phyloP scores from a whole-genome alignment of 2,113 vertebrate genomes.

The Triplophysa siluroides region DNA sequence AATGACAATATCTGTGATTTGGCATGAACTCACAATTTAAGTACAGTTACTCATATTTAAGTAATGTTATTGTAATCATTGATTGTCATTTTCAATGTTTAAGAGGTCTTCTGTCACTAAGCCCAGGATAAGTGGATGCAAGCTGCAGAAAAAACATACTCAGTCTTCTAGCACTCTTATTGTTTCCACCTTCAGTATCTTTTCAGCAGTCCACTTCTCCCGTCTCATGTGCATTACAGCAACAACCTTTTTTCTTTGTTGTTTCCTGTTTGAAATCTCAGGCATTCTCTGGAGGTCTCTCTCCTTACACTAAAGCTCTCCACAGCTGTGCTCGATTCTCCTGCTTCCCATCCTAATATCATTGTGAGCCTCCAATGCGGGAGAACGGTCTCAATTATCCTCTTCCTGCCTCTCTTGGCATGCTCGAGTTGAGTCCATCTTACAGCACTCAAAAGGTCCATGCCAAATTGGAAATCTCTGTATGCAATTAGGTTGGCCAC shows the following conservation, averaged over 20 bases:
- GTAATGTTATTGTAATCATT: no score
- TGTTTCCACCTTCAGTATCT: background rate
- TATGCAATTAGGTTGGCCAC: conserved; percentile 17
- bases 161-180: background rate
- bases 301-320: conserved; percentile 19
- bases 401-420: conserved; percentile 12
- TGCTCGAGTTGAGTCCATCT: conserved; percentile 35
- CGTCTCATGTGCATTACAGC: conserved; percentile 4
- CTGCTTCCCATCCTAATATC: conserved; percentile 15
- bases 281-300: conserved; percentile 16
- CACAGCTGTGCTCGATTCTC: background rate
- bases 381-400: conserved; percentile 22
- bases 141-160: background rate
- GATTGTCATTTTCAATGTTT: no score
- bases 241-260: conserved; percentile 22
- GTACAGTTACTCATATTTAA: no score
- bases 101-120: no score
- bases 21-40: no score
- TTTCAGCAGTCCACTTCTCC: background rate
- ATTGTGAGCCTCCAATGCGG: conserved; percentile 21
- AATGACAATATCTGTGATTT: no score
- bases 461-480: conserved; percentile 32
- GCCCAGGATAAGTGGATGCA: no score
- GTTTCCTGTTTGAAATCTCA: conserved; percentile 24
- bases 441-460: conserved; percentile 20